Conservation (phyloP, 2,113 vertebrate genomes). For the Circaetus gallicus region DNA sequence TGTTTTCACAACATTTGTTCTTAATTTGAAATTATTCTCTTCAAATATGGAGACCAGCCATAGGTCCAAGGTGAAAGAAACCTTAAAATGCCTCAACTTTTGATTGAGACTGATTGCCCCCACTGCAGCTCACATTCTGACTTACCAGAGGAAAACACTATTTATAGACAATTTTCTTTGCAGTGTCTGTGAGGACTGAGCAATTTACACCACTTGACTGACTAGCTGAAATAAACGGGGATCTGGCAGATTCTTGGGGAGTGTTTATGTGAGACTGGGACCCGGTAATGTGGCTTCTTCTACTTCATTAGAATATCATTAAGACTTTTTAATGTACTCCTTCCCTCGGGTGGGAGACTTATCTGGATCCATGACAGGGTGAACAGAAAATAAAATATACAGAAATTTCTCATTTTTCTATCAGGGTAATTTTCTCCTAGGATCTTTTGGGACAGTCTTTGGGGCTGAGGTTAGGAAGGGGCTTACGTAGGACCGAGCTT, state of each 20-base stretch:
- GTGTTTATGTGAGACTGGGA: background rate
- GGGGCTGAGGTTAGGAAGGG: background rate
- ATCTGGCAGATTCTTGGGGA: background rate
- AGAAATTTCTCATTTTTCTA: background rate
- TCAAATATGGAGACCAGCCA: background rate
- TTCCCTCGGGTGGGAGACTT: background rate
- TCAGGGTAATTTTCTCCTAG: background rate
- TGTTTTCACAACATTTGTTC: background rate
- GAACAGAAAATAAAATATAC: background rate
- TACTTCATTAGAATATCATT: background rate
- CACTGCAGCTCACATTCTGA: background rate
- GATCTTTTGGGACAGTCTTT: background rate
- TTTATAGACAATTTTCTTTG: background rate
- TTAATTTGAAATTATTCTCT: background rate
- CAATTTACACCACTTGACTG: background rate
- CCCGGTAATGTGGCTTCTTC: background rate
- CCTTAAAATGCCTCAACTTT: background rate
- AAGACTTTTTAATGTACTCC: background rate
- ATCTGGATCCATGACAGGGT: background rate
- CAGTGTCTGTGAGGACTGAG: background rate
- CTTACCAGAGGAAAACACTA: background rate
- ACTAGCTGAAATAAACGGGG: fast-evolving
- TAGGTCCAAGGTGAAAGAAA: background rate
- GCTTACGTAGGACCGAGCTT: background rate
- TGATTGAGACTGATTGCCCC: background rate